Percentiles rank a stretch among this genome's conserved stretches.
Conservation (phyloP, 2,113 vertebrate species). For the Rhipidura dahli region DNA sequence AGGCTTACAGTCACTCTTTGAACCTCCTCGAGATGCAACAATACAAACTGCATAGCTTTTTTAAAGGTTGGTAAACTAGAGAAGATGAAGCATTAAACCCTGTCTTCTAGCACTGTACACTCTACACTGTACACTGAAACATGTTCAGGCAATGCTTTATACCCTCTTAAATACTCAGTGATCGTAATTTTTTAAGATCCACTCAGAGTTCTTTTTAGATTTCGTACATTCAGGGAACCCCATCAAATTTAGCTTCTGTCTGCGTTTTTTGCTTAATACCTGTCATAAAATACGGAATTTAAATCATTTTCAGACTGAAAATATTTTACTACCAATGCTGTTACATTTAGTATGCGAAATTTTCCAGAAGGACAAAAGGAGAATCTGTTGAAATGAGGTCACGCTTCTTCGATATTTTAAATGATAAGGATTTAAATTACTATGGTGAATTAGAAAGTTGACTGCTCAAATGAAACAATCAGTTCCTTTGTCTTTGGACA, state of each 20-base stretch:
- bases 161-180: rapidly evolving
- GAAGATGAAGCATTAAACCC: neutral
- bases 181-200: neutral
- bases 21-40: neutral
- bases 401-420: neutral
- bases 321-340: neutral
- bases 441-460: neutral
- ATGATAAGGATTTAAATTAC: neutral
- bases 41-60: neutral
- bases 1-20: neutral
- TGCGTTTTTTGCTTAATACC: neutral
- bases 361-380: neutral
- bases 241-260: neutral
- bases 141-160: neutral
- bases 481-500: slow-evolving; percentile 20
- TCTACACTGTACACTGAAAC: neutral
- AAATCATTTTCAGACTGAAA: neutral
- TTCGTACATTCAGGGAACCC: neutral
- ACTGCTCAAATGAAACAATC: slow-evolving; percentile 27
- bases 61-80: neutral
- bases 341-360: neutral
- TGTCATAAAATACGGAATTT: neutral
- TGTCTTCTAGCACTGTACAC: rapidly evolving
- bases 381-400: neutral
- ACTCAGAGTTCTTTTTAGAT: neutral